Evolutionary conservation across 2,113 vertebrate genomes (phyloP).

Genomic region (Chlamydotis undulata): DNA sequence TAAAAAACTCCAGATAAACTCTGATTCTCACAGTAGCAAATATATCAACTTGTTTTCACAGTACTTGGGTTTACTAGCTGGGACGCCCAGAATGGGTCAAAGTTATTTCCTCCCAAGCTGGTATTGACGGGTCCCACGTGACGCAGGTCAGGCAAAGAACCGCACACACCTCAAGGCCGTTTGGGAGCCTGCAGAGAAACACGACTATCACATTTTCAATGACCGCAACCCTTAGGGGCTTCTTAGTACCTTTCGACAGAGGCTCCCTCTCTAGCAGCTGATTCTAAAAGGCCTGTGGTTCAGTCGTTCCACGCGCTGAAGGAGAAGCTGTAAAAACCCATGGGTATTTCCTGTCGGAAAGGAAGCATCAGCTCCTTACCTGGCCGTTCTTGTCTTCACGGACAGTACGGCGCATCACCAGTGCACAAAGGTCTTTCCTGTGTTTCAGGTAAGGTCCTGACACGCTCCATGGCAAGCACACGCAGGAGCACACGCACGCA

Average conservation of each 20-base stretch:
- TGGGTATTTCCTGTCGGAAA: not conserved
- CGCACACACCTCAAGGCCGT: too few relatives aligned
- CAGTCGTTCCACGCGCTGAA: not conserved
- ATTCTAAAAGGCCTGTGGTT: not conserved
- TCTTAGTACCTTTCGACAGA: not conserved
- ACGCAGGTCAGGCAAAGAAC: not conserved
- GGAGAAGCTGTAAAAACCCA: not conserved
- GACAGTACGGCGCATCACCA: rapidly evolving
- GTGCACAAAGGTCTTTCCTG: not conserved
- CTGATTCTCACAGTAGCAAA: slow-evolving; percentile 77
- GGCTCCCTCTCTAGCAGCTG: not conserved
- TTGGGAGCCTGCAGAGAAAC: not conserved
- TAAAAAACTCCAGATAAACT: slow-evolving; percentile 73
- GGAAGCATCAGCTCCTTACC: not conserved
- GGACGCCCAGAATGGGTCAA: not conserved
- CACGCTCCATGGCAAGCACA: not conserved
- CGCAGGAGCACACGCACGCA: not conserved
- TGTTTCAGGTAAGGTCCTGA: not conserved
- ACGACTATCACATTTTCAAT: rapidly evolving
- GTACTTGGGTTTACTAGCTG: slow-evolving; percentile 58
- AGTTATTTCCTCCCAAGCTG: not conserved
- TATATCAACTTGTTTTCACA: slow-evolving; percentile 74
- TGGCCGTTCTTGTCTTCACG: not conserved
- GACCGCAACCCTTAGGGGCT: not conserved
- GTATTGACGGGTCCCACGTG: not conserved